Evolutionary conservation across 2,113 vertebrate genomes (phyloP), one percentile per base, ranked within the genome.

Genomic region (Carassius gibelio): DNA sequence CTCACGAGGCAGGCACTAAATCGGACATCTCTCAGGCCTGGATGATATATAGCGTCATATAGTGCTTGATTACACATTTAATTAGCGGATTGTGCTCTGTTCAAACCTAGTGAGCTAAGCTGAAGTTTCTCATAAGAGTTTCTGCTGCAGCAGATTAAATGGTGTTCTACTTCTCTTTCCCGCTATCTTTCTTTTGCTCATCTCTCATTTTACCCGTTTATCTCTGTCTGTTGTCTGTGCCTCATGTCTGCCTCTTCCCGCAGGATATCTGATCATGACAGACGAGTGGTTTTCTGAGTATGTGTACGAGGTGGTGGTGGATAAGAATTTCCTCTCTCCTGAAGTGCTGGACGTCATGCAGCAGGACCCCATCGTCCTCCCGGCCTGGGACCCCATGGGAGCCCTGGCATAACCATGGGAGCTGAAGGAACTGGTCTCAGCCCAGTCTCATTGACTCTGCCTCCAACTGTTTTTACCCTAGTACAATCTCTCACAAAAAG

Each of bases 371-470:
- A 80, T 96, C 3, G 90, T 97, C 83, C 94, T 99, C 91, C 98
- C 97, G 7, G 98, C 98, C 17, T 99, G 98, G 98, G 98, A 99
- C 90, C 98, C 98, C 34, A 99, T 99, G 98, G 98, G 98, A 84
- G 93, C 98, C 30, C 89, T 99, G 87, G 98, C 98, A 34, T 95
- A 96, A 91, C 91, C 57, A 72, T 26, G 66, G 83, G 87, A 89
- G 88, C 84, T 79, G 82, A 84, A 77, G 89, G 88, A 85, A 87
- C 83, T 81, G 85, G 80, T 85, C 90, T 81, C 75, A 83, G 21
- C 59, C 86, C 81, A 86, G 87, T 91, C 90, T 89, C 30, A 90
- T 91, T 90, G 86, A 92, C 90, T 91, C 89, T 45, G 62, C 87
- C 89, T 83, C 86, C 38, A 59, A 88, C 91, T 90, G 89, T 87